Evolutionary conservation across 1,140 invertebrate species (phyloP), one percentile per base, ranked within the genome.

Genomic region (Yoshiicerus persimilis): DNA sequence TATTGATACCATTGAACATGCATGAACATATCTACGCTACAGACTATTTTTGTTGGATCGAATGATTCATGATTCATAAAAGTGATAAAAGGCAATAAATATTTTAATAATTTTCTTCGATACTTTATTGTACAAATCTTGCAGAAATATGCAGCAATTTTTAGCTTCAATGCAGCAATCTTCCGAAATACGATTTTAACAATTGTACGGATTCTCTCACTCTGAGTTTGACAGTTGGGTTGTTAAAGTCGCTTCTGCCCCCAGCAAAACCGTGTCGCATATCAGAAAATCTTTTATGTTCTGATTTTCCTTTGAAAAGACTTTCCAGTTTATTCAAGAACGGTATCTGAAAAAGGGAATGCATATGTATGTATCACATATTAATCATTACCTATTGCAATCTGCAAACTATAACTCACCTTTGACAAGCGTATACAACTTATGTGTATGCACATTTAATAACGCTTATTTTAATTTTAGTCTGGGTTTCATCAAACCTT

Each of bases 191-290:
- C 20, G 20, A n/a, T 11, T 36, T 80, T 20, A 80, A 80, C 32
- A 80, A n/a, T 9, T 80, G 38, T 36, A 90, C 89, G 1, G 64
- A 80, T 80, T 90, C 86, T 32, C 87, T 66, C 1, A 90, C 86
- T 56, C 88, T 77, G 6, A 11, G 6, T 23, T 41, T 75, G 0
- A 87, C 64, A 25, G 36, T 25, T 25, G 84, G 30, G 30, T 90
- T 41, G 20, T 41, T 87, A 56, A 88, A 90, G 32, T 90, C 86
- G 23, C 87, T 86, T 23, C 56, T 66, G 16, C 80, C 84, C 11
- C 86, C 86, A 30, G 88, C 89, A 84, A 87, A 90, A 8, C 89
- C 89, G 41, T 90, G 89, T 64, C 32, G 25, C 87, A 90, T 89
- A 41, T 88, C 88, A 16, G 77, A 30, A 66, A 86, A 90, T 25